Base-by-base conservation (phyloP, 2,797 vertebrate genomes). In the Decapterus maruadsi region DNA sequence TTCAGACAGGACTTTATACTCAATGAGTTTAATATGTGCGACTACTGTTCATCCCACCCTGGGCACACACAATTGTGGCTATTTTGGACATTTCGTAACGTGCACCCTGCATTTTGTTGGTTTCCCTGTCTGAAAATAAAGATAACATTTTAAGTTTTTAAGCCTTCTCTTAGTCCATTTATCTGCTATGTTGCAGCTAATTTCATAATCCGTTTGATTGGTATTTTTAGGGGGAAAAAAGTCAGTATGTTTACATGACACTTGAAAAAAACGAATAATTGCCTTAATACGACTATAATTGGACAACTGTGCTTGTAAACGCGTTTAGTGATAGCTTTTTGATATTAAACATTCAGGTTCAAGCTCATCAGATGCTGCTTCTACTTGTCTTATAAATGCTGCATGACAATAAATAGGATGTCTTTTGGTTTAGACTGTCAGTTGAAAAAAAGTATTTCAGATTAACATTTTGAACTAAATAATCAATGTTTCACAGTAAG, bases 101-200 rank as follows among this genome's bases (percentile, higher is more conserved):
- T 85, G 82, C 85, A 59, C 77, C n/a, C 61, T 82, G 73, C 80
- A 78, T 88, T 85, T 74, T 86, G 78, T 87, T 89, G 76, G 75
- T 71, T 86, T 83, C 82, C 81, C 78, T 79, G 75, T 91, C 83
- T 86, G 62, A 83, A 78, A 93, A 92, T 93, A 93, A 94, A 94
- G 68, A 64, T 66, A 17, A 54, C 2, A 51, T 87, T 86, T 81
- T 87, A 75, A 26, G n/a, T 73, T 76, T 78, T 72, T 56, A 75
- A 53, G n/a, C 1, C 36, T 61, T 53, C 63, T 65, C 26, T 54
- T 54, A 26, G 26, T 22, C 22, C 29, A 8, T 29, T 6, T 1
- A 54, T 29, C 20, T 26, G 1, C 51, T 29, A 16, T 57, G 16
- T n/a, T 10, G 11, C 3, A 11, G 36, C 9, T 36, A 3, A 22